A percentile compares a stretch with the other conserved stretches of the same genome.
Conservation (phyloP, 2,113 vertebrate species). For the Gracilinanus agilis region DNA sequence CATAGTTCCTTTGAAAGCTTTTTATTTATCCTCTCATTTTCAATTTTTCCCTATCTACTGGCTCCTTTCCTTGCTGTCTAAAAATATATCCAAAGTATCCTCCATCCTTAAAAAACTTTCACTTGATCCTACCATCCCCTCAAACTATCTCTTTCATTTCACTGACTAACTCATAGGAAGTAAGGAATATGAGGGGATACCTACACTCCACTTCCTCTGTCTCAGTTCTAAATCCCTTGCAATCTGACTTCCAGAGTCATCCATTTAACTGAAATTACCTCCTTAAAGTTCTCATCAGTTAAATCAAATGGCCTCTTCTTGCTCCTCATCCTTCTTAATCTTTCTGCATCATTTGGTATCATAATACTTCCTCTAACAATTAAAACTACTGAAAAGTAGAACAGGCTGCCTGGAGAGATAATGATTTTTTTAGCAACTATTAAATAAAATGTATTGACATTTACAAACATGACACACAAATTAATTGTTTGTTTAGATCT, state of each 20-base stretch:
- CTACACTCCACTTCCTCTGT: neutral
- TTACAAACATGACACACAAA: too few species aligned
- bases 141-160: neutral
- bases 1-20: too few species aligned
- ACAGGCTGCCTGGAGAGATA: too few species aligned
- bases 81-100: neutral
- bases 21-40: neutral
- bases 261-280: neutral
- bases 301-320: too few species aligned
- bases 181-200: neutral
- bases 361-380: too few species aligned
- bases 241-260: neutral
- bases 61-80: neutral
- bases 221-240: neutral
- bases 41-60: neutral
- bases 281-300: neutral
- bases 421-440: too few species aligned
- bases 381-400: too few species aligned
- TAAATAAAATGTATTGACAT: too few species aligned
- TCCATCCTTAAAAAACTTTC: neutral
- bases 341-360: too few species aligned
- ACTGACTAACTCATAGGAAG: neutral
- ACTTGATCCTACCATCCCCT: neutral
- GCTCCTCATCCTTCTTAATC: too few species aligned
- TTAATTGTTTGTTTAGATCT: too few species aligned